phyloP scores from a whole-genome alignment of 2,113 vertebrate species.

The Pelodiscus sinensis region DNA sequence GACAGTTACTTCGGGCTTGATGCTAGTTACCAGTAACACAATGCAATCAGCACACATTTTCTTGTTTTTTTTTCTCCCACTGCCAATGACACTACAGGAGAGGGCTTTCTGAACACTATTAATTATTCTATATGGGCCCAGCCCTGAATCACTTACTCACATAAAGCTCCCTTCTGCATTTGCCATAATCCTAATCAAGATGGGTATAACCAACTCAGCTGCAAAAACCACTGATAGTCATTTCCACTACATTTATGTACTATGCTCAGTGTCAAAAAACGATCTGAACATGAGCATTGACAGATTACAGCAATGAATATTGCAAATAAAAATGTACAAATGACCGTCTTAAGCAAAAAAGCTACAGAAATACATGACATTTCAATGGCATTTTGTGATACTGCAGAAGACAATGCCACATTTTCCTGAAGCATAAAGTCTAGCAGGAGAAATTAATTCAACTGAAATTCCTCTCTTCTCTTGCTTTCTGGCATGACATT shows the following conservation, averaged over 20 bases:
- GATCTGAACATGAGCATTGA: background rate
- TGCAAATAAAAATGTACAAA: constrained; percentile 22
- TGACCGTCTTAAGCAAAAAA: background rate
- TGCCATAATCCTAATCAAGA: background rate
- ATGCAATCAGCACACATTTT: background rate
- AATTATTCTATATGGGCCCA: background rate
- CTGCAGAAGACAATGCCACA: background rate
- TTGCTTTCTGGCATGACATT: constrained; percentile 7
- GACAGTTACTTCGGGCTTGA: background rate
- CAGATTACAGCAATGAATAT: constrained; percentile 48
- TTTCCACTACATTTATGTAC: background rate
- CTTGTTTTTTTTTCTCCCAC: background rate
- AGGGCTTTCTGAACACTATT: background rate
- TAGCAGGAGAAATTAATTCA: constrained; percentile 13
- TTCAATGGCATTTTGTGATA: background rate
- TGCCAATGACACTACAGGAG: background rate
- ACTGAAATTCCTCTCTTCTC: constrained; percentile 47
- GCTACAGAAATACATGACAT: background rate
- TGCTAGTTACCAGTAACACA: background rate
- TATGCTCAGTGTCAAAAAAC: background rate
- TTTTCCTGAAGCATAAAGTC: background rate
- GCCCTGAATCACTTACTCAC: background rate
- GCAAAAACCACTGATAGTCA: background rate
- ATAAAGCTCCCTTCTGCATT: background rate
- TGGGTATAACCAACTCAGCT: background rate